Percentiles rank a stretch among this genome's conserved stretches.
These are phyloP conservation scores for Drosophila anomalata DNA, from an alignment of 2,888 invertebrate species.

Conservation along the genomic window DNA sequence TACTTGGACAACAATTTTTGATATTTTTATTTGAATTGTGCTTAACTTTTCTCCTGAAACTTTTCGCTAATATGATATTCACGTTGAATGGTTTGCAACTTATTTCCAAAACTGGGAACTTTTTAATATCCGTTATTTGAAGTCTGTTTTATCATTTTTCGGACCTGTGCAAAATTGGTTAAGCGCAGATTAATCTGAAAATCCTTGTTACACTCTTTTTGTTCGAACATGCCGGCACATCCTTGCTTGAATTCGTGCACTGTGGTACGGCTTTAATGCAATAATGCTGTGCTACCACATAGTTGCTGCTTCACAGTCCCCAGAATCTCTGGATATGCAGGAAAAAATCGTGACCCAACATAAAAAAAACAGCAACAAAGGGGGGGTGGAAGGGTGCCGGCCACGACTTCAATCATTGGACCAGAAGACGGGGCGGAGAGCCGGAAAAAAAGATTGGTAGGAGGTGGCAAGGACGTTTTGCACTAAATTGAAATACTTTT, in stretches of 20 bases:
- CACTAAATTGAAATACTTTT: conserved; percentile 72
- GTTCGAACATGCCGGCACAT: background rate
- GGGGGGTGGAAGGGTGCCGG: conserved; percentile 18
- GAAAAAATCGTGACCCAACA: conserved; percentile 25
- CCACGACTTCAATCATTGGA: conserved; percentile 34
- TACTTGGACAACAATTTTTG: background rate
- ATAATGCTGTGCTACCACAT: conserved; percentile 26
- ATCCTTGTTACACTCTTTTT: background rate
- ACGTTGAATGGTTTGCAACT: background rate
- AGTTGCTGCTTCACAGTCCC: conserved; percentile 21
- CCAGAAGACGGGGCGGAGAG: background rate
- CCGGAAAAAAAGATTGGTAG: conserved; percentile 2
- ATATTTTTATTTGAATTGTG: background rate
- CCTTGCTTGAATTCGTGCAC: background rate
- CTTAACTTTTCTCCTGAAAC: background rate
- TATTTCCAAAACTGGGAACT: background rate
- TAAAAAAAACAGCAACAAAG: conserved; percentile 26
- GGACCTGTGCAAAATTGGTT: background rate
- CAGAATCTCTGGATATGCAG: conserved; percentile 20
- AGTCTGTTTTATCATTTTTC: background rate
- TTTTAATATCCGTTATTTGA: background rate
- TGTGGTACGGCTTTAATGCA: conserved; percentile 26
- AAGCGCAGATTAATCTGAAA: conserved; percentile 3
- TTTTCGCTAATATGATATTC: background rate
- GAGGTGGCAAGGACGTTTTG: conserved; percentile 44